Evolutionary conservation across 2,113 vertebrate genomes (phyloP).

Genomic region (Sinocyclocheilus grahami): DNA sequence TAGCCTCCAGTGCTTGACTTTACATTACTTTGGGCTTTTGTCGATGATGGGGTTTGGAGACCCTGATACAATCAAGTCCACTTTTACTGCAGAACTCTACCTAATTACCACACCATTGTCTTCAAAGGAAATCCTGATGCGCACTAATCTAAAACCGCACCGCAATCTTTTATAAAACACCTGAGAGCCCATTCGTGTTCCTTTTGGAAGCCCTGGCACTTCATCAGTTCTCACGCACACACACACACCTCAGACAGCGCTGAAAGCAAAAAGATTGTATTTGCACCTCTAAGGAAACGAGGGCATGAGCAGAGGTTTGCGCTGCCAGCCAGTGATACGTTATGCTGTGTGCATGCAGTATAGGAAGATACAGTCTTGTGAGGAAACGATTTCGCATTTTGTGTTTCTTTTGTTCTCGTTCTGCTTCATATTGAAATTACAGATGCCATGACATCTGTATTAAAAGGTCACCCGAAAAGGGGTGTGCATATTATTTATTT

Average conservation of each 20-base stretch:
- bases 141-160: slow-evolving; percentile 27
- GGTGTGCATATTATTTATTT: neutral
- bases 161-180: slow-evolving; percentile 54
- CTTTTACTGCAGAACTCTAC: slow-evolving; percentile 47
- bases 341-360: slow-evolving; percentile 14
- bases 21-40: slow-evolving; percentile 40
- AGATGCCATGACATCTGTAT: slow-evolving; percentile 25
- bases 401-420: slow-evolving; percentile 21
- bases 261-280: slow-evolving; percentile 48
- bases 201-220: slow-evolving; percentile 46
- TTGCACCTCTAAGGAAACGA: slow-evolving; percentile 50
- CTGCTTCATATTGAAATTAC: slow-evolving; percentile 37
- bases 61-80: slow-evolving; percentile 49
- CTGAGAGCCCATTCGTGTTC: slow-evolving; percentile 41
- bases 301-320: slow-evolving; percentile 13
- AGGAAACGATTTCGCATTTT: slow-evolving; percentile 26
- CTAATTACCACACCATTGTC: slow-evolving; percentile 50
- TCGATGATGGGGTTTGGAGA: slow-evolving; percentile 38
- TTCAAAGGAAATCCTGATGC: slow-evolving; percentile 38
- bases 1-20: slow-evolving; percentile 46
- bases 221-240: slow-evolving; percentile 43
- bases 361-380: slow-evolving; percentile 8
- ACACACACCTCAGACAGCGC: slow-evolving; percentile 15
- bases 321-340: slow-evolving; percentile 12
- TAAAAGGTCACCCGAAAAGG: slow-evolving; percentile 30